Evolutionary conservation across 2,113 vertebrate species (phyloP).

Genomic region (Sula dactylatra): DNA sequence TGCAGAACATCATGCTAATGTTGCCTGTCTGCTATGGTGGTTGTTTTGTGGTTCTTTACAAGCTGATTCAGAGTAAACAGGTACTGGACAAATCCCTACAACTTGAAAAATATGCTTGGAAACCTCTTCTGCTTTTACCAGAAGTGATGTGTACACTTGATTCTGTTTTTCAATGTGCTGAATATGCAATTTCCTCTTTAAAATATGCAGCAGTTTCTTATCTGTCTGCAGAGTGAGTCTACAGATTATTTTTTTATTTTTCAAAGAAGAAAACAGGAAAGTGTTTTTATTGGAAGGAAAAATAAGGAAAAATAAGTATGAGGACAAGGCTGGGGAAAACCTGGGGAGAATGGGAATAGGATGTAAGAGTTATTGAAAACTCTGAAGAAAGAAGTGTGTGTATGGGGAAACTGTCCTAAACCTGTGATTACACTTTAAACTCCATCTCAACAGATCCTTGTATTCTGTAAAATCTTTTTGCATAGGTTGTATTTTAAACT

Average conservation of each 20-base stretch:
- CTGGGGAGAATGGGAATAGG: not conserved
- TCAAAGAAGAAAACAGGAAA: not conserved
- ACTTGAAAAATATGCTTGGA: not conserved
- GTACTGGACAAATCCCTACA: not conserved
- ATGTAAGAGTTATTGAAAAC: not conserved
- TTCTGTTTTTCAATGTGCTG: not conserved
- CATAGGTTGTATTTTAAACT: not conserved
- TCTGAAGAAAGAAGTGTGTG: not conserved
- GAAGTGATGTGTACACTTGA: not conserved
- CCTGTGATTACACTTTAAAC: not conserved
- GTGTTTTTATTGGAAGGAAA: not conserved
- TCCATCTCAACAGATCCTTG: not conserved
- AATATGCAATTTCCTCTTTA: not conserved
- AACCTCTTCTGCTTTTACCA: not conserved
- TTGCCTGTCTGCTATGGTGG: accelerated
- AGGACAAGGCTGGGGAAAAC: not conserved
- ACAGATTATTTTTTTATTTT: not conserved
- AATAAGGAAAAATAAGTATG: not conserved
- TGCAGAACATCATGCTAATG: not conserved
- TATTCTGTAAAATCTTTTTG: not conserved
- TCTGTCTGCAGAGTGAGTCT: not conserved
- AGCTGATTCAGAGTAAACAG: not conserved
- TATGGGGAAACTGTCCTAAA: not conserved
- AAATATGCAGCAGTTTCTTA: not conserved
- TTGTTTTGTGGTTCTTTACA: not conserved